A percentile compares a stretch with the other conserved stretches of the same genome.
Evolutionary conservation across 2,797 vertebrate species (phyloP).

Genomic region (Gallirallus australis): DNA sequence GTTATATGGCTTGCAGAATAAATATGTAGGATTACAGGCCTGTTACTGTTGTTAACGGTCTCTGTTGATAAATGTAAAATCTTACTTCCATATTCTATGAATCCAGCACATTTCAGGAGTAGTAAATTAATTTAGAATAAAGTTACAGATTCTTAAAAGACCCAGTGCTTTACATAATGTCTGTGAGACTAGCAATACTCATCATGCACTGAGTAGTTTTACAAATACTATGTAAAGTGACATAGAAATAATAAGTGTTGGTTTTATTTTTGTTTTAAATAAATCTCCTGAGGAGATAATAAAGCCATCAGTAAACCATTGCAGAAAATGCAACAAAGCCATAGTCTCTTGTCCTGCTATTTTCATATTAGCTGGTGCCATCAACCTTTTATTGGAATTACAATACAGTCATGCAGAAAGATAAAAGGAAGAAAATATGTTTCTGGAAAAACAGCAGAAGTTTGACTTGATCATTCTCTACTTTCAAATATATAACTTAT

Average conservation of each 20-base stretch:
- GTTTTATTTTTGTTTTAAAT: background rate
- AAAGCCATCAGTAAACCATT: background rate
- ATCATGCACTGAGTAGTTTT: background rate
- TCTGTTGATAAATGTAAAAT: background rate
- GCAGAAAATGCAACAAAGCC: background rate
- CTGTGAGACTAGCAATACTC: background rate
- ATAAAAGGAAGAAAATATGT: background rate
- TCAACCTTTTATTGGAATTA: background rate
- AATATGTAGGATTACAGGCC: background rate
- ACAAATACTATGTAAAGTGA: background rate
- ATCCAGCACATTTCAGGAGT: background rate
- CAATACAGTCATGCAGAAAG: too few relatives aligned
- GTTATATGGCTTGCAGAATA: background rate
- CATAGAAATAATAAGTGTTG: background rate
- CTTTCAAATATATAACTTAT: background rate
- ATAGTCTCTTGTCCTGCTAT: background rate
- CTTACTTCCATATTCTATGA: background rate
- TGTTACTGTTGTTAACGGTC: background rate
- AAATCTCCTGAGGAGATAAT: background rate
- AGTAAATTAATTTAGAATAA: background rate
- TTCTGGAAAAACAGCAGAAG: background rate
- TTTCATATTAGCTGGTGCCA: background rate
- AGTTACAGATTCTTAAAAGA: background rate
- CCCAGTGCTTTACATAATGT: background rate
- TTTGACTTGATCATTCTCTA: background rate